A percentile compares a stretch with the other conserved stretches of the same genome.
Conservation (phyloP, 1,140 invertebrate genomes). For the Drosophila gunungcola region DNA sequence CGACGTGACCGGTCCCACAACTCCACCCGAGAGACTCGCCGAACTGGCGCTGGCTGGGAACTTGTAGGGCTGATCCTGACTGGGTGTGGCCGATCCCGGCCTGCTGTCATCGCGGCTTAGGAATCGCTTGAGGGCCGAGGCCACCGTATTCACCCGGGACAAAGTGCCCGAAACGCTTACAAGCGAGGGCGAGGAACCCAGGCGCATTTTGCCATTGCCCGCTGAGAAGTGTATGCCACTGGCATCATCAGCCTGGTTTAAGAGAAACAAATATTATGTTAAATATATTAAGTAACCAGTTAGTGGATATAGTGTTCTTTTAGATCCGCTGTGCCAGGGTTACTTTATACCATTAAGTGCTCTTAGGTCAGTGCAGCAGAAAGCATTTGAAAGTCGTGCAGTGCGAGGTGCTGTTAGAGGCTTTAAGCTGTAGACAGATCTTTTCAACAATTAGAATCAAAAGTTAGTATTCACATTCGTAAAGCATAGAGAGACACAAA, state of each 20-base stretch:
- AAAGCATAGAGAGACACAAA: slow-evolving; percentile 54
- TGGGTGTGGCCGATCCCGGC: slow-evolving; percentile 75
- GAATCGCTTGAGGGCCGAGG: slow-evolving; percentile 90
- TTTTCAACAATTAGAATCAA: slow-evolving; percentile 77
- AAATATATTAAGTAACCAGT: not conserved
- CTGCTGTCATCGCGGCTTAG: slow-evolving; percentile 89
- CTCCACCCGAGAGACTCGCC: slow-evolving; percentile 58
- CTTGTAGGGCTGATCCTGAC: slow-evolving; percentile 73
- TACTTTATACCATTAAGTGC: slow-evolving; percentile 51
- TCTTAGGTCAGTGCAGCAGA: slow-evolving; percentile 49
- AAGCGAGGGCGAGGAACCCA: slow-evolving; percentile 85
- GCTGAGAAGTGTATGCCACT: slow-evolving; percentile 90
- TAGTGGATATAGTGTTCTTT: not conserved
- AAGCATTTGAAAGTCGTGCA: slow-evolving; percentile 66
- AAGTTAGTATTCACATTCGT: slow-evolving; percentile 74
- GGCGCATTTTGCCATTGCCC: slow-evolving; percentile 85
- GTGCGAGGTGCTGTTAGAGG: slow-evolving; percentile 68
- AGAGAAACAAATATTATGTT: not conserved
- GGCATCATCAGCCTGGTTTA: slow-evolving; percentile 87
- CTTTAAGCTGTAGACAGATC: slow-evolving; percentile 76
- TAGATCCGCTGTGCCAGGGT: slow-evolving; percentile 37
- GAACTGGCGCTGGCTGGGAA: slow-evolving; percentile 76
- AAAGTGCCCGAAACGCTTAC: slow-evolving; percentile 87
- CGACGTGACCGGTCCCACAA: slow-evolving; percentile 17
- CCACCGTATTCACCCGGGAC: slow-evolving; percentile 89